A percentile compares a stretch with the other conserved stretches of the same genome.
Conservation (phyloP, 2,888 invertebrate species). For the Melanostoma mellinum region DNA sequence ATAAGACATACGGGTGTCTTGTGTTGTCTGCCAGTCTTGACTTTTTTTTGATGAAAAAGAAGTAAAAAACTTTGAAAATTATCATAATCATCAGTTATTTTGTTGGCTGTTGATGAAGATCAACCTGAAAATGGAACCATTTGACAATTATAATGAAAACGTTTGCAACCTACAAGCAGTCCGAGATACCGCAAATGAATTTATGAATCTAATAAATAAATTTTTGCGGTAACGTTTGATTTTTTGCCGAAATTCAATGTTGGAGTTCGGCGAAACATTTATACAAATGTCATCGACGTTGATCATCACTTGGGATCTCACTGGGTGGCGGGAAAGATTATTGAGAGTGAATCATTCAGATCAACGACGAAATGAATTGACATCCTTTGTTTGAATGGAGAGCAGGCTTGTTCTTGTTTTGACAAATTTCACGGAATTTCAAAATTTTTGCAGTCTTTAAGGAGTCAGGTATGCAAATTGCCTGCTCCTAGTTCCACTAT, state of each 20-base stretch:
- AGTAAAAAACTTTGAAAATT: conserved; percentile 23
- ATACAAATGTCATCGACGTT: conserved; percentile 45
- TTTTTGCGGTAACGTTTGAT: conserved; percentile 67
- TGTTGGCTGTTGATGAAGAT: conserved; percentile 40
- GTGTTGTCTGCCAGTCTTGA: conserved; percentile 35
- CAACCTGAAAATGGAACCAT: conserved; percentile 26
- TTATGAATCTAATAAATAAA: conserved; percentile 64
- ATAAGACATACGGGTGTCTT: conserved; percentile 37
- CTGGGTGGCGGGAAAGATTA: conserved; percentile 43
- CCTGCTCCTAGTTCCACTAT: too few species aligned
- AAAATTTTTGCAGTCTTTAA: background rate
- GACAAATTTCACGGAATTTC: conserved; percentile 12
- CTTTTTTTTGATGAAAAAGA: conserved; percentile 24
- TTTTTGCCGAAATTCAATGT: conserved; percentile 39
- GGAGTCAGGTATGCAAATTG: too few species aligned
- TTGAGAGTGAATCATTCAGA: conserved; percentile 39
- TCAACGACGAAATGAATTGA: conserved; percentile 18
- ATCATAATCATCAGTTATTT: conserved; percentile 45
- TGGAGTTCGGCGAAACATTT: conserved; percentile 27
- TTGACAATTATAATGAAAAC: conserved; percentile 37
- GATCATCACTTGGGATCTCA: conserved; percentile 33
- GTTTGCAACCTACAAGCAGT: background rate
- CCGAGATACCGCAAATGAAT: conserved; percentile 20
- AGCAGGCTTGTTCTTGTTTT: conserved; percentile 25
- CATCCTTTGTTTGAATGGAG: conserved; percentile 50